Base-by-base conservation (phyloP, 1,140 invertebrate species). In the Drosophila bocki region DNA sequence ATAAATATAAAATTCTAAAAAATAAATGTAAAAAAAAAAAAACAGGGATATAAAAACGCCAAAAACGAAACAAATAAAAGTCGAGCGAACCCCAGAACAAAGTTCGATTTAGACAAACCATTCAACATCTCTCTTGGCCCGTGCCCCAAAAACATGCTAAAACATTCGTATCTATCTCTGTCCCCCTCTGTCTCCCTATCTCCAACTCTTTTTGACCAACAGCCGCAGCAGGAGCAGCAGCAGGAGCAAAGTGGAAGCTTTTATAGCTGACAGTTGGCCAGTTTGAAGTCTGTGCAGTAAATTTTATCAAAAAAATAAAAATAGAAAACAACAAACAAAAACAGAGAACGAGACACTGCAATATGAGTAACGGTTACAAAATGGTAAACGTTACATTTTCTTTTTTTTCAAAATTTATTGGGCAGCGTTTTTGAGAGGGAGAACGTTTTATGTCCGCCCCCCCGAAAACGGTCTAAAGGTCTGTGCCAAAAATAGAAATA, bases 391-490 rank as follows among this genome's bases (percentile, higher is more conserved):
- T 33, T 63, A 3, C 26, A 13, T 29, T 41, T 29, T 17, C 22
- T 3, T 60, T 29, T 37, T 57, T 42, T 56, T 53, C 63, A 35
- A 82, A 86, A 86, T 86, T 86, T 86, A 87, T 86, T 86, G 70
- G 60, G 53, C 64, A 57, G 62, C 71, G 33, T 61, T 78, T 81
- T 81, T 75, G 62, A 63, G 50, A 3, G 45, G 39, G 3, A 3
- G 3, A 0, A 67, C 64, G 61, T 67, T 81, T 77, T 59, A 81
- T 81, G 79, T n/a, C 13, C 22, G 8, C n/a, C 65, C 61, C 45
- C 47, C 26, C 5, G 26, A 29, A 29, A 29, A 29, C 26, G 26
- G 17, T n/a, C n/a, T 29, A 51, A 51, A 15, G 50, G 45, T 48
- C 32, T 58, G 15, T 35, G 3, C 22, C 5, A 9, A 11, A 32